phyloP scores from a whole-genome alignment of 2,888 invertebrate species.

The Latheticus oryzae region DNA sequence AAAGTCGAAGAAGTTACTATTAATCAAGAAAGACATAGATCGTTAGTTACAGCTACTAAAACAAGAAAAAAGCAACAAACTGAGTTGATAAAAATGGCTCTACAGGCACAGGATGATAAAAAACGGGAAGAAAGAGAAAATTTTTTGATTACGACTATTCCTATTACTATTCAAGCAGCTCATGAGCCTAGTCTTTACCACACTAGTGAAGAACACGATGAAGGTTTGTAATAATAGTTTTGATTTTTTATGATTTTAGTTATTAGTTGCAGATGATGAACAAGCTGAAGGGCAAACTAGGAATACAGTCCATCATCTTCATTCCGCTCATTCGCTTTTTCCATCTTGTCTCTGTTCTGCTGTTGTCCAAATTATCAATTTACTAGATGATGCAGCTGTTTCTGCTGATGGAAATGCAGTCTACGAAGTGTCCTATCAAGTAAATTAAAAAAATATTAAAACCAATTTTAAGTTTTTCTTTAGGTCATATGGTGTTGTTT shows the following conservation, averaged over 20 bases:
- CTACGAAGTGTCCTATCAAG: slow-evolving; percentile 95
- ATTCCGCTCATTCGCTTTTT: slow-evolving; percentile 94
- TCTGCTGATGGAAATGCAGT: slow-evolving; percentile 95
- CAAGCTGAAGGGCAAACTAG: slow-evolving; percentile 74
- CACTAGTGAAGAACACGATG: slow-evolving; percentile 86
- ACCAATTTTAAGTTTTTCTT: slow-evolving; percentile 6
- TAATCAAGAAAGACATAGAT: slow-evolving; percentile 95
- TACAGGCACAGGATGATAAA: slow-evolving; percentile 96
- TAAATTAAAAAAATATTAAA: slow-evolving; percentile 59
- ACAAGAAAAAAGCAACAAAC: slow-evolving; percentile 99
- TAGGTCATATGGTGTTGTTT: slow-evolving; percentile 97
- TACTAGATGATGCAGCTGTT: slow-evolving; percentile 96
- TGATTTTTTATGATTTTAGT: background rate
- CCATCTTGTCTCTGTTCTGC: slow-evolving; percentile 97
- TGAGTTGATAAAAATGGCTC: slow-evolving; percentile 94
- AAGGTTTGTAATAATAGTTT: slow-evolving; percentile 70
- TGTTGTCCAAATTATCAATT: slow-evolving; percentile 92
- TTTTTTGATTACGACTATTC: slow-evolving; percentile 94
- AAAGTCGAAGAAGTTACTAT: slow-evolving; percentile 99
- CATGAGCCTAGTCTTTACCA: slow-evolving; percentile 94
- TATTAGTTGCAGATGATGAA: slow-evolving; percentile 70
- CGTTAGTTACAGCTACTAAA: slow-evolving; percentile 97
- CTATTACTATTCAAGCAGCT: slow-evolving; percentile 94
- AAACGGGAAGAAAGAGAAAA: slow-evolving; percentile 94
- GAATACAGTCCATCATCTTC: slow-evolving; percentile 82